Evolutionary conservation across 2,113 vertebrate species (phyloP).

Genomic region (Heptranchias perlo): DNA sequence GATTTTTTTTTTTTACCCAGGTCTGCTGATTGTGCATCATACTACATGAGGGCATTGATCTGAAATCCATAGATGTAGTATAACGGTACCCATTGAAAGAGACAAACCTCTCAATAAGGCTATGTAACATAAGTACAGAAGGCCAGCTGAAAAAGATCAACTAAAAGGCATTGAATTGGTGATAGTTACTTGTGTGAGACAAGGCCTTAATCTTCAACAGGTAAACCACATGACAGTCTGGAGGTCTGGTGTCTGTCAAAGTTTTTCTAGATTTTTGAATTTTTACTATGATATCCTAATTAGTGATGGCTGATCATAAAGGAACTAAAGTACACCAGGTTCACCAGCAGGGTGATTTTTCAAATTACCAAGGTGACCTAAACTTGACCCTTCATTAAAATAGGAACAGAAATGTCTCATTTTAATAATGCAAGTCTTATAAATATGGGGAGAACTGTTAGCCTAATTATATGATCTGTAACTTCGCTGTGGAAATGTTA

Average conservation of each 20-base stretch:
- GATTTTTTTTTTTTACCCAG: not conserved
- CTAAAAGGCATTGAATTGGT: not conserved
- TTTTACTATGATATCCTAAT: not conserved
- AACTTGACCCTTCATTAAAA: not conserved
- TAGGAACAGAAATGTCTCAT: not conserved
- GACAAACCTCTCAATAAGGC: not conserved
- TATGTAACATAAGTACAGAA: not conserved
- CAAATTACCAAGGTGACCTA: not conserved
- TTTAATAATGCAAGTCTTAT: not conserved
- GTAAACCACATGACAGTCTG: not conserved
- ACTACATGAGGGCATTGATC: not conserved
- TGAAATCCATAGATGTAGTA: not conserved
- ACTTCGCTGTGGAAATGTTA: not conserved
- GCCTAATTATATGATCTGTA: conserved; percentile 24
- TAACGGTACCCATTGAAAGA: not conserved
- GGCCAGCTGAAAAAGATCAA: not conserved
- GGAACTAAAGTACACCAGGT: not conserved
- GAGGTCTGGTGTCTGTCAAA: not conserved
- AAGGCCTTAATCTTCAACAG: not conserved
- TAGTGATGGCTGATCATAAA: not conserved
- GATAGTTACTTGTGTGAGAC: too few relatives aligned
- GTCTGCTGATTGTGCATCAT: not conserved
- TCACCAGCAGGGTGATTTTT: not conserved
- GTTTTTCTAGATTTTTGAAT: not conserved
- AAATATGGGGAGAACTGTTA: not conserved